These are phyloP conservation scores for Malaclemys terrapin DNA, from an alignment of 2,113 vertebrate species.

Conservation along the genomic window DNA sequence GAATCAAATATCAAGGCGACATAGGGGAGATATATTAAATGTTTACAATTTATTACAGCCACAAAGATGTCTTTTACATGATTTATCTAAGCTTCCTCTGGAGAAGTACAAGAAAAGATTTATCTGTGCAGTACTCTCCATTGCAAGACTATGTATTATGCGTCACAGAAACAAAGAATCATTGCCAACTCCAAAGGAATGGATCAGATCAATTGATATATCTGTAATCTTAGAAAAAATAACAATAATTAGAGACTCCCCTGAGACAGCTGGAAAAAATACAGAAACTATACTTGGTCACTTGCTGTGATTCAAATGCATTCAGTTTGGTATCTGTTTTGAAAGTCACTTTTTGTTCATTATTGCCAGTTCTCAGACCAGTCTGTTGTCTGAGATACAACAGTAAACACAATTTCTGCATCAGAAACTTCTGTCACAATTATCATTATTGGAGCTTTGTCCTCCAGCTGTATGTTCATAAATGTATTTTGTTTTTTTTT, in stretches of 20 bases:
- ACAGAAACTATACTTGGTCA: neutral
- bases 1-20: neutral
- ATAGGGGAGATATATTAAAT: slow-evolving; percentile 25
- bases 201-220: neutral
- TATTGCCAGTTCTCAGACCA: neutral
- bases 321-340: neutral
- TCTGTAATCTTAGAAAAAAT: neutral
- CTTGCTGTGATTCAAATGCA: neutral
- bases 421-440: rapidly evolving
- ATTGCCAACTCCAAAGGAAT: neutral
- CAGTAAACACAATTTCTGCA: neutral
- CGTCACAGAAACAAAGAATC: neutral
- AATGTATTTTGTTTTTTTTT: neutral
- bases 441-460: neutral
- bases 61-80: neutral
- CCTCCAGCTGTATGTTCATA: neutral
- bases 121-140: neutral
- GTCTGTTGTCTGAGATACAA: neutral
- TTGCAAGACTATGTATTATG: neutral
- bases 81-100: slow-evolving; percentile 22
- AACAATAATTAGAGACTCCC: neutral
- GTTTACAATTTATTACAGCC: neutral
- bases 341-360: neutral
- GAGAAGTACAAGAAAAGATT: neutral
- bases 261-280: neutral